A percentile compares a stretch with the other conserved stretches of the same genome.
Conservation (phyloP, 2,888 invertebrate species). For the Smittia sp. region DNA sequence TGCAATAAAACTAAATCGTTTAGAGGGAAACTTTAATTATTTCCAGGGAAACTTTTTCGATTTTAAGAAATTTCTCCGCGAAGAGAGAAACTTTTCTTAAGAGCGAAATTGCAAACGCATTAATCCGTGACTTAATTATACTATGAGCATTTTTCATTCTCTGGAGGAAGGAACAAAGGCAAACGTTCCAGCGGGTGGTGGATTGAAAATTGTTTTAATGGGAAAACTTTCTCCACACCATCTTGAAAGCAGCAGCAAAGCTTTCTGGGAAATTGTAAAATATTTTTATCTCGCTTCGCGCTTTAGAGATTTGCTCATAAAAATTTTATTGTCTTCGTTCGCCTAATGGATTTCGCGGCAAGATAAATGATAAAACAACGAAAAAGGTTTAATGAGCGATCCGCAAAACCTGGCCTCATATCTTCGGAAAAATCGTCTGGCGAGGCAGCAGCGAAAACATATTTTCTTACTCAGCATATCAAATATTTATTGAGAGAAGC, state of each 20-base stretch:
- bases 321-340: constrained; percentile 35
- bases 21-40: neutral
- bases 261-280: constrained; percentile 17
- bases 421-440: no score
- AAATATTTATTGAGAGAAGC: no score
- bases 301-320: constrained; percentile 38
- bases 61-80: neutral
- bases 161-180: constrained; percentile 4
- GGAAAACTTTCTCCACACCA: constrained; percentile 37
- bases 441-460: neutral
- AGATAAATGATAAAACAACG: constrained; percentile 1
- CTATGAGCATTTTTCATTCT: constrained; percentile 27
- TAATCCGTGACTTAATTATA: constrained; percentile 41
- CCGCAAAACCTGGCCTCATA: no score
- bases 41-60: constrained; percentile 4
- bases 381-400: neutral
- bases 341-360: constrained; percentile 25
- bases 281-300: constrained; percentile 33
- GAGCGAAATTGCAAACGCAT: constrained; percentile 30
- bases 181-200: neutral
- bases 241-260: constrained; percentile 15
- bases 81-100: neutral
- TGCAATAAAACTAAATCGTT: no score
- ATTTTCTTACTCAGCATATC: neutral
- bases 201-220: constrained; percentile 39